Conservation (phyloP, 1,140 invertebrate genomes). For the Apocrypta bakeri region DNA sequence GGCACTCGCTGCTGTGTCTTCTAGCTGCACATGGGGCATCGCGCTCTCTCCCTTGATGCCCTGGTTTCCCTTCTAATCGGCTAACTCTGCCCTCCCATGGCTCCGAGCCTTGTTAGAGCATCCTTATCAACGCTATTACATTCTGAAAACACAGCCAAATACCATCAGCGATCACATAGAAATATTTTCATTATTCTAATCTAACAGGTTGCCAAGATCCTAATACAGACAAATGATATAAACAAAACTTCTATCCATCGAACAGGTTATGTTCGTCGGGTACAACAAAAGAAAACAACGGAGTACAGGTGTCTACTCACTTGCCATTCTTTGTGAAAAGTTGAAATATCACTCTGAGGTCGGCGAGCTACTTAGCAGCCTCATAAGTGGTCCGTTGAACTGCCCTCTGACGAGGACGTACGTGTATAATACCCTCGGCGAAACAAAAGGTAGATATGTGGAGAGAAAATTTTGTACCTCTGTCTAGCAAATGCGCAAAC, state of each 20-base stretch:
- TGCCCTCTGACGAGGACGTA: background rate
- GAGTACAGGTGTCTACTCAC: background rate
- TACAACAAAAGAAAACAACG: background rate
- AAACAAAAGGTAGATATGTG: background rate
- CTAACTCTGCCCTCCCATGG: constrained; percentile 3
- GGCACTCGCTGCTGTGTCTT: background rate
- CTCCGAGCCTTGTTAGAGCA: constrained; percentile 10
- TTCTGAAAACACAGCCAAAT: constrained; percentile 17
- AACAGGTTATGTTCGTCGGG: background rate
- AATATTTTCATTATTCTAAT: background rate
- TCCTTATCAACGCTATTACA: background rate
- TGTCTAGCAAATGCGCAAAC: background rate
- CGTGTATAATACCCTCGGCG: background rate
- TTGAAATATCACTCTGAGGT: background rate
- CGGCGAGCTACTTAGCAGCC: background rate
- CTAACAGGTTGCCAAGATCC: background rate
- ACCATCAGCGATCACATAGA: background rate
- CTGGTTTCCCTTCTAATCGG: background rate
- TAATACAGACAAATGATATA: no score
- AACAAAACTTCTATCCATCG: no score
- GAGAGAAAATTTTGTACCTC: no score
- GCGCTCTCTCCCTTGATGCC: constrained; percentile 19
- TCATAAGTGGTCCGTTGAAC: background rate
- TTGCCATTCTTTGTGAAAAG: constrained; percentile 8
- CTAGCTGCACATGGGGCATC: constrained; percentile 34